Base-by-base conservation (phyloP, 30 jellyfish, hydroid and myxozoan species). In the Cassiopea xamachana region DNA sequence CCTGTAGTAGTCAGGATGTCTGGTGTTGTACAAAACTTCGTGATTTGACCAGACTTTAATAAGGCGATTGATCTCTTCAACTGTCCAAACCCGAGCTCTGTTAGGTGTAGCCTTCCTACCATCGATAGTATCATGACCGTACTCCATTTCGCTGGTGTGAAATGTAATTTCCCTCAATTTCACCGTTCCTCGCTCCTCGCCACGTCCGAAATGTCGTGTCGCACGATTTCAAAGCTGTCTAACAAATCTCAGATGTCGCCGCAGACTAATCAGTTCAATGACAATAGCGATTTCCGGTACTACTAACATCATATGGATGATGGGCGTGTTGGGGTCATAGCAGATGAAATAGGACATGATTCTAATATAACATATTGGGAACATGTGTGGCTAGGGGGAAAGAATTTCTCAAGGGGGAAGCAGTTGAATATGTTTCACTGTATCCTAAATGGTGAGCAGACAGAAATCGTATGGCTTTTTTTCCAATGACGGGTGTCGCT, bases 41-140 rank as follows among this genome's bases (percentile, higher is more conserved):
- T 76, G 88, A 77, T 81, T 73, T 68, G 96, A 89, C 96, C 96
- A 89, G 89, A 80, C 91, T 81, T 82, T 75, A 78, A 89, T 89
- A n/a, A 89, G 92, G 46, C 83, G 89, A 1, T 82, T 77, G 12
- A 83, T 89, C 61, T 89, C 96, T 51, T 81, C 96, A 61, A 68
- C 81, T 5, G 96, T 81, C 96, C 96, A 89, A 19, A 74, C 79
- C 69, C 96, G 74, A 4, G 96, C 91, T 27, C 91, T 44, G 49
- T 87, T 87, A 46, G 87, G 87, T 1, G 93, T 76, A 16, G 87
- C 87, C 44, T 86, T 86, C 18, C 93, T 84, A 6, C 74, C 75
- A 19, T 75, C 93, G 46, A 59, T 84, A 0, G 80, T 5, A 1
- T 75, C 93, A 51, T 60, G 18, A 50, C 75, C 93, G 48, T 39